Conservation (phyloP, 2,113 vertebrate genomes). For the Anser brachyrhynchus region DNA sequence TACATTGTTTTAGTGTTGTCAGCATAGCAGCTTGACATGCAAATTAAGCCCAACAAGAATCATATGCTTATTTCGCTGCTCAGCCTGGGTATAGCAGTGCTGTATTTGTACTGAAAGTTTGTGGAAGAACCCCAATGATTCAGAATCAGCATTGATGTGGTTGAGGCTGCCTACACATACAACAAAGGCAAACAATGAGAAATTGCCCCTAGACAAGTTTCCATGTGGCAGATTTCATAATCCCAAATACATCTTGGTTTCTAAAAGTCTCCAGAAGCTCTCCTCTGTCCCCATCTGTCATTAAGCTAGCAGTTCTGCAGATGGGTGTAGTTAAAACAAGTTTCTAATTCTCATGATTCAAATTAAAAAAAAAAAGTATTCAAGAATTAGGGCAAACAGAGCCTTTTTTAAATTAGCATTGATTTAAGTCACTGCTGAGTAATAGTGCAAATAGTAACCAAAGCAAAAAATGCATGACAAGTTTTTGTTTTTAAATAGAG, state of each 20-base stretch:
- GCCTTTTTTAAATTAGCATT: not conserved
- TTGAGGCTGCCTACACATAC: not conserved
- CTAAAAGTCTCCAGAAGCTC: not conserved
- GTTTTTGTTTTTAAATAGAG: not conserved
- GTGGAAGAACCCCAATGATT: not conserved
- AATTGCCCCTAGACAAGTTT: conserved; percentile 8
- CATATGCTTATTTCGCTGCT: not conserved
- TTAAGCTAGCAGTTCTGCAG: not conserved
- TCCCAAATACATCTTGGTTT: not conserved
- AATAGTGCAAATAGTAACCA: not conserved
- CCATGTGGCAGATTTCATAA: not conserved
- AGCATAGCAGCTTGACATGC: not conserved
- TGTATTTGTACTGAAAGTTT: not conserved
- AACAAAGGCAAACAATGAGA: not conserved
- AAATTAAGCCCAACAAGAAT: not conserved
- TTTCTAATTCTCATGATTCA: not conserved
- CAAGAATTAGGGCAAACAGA: not conserved
- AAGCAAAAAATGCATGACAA: not conserved
- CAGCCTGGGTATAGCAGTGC: not conserved
- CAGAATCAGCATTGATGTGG: not conserved
- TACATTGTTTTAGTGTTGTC: not conserved
- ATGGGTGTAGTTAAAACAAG: not conserved
- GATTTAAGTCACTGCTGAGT: not conserved
- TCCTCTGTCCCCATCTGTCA: not conserved
- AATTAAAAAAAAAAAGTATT: not conserved